A percentile compares a stretch with the other conserved stretches of the same genome.
Evolutionary conservation across 2,888 invertebrate genomes (phyloP).

Genomic region (Yponomeuta cagnagella): DNA sequence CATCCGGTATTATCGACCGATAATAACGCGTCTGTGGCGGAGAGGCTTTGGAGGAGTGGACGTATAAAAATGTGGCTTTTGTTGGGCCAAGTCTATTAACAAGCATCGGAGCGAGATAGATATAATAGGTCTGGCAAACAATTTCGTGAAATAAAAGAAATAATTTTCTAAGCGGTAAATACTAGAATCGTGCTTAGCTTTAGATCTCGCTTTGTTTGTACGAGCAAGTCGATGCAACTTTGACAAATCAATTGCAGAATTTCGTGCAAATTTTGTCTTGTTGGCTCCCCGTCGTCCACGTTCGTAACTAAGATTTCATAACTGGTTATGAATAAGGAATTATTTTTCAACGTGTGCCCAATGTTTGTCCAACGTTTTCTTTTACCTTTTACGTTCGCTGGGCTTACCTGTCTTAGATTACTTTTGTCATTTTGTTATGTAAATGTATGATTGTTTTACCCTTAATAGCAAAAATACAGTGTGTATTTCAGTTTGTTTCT

Average conservation of each 20-base stretch:
- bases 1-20: no score
- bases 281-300: not conserved
- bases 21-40: no score
- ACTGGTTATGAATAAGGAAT: no score
- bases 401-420: not conserved
- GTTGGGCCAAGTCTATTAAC: no score
- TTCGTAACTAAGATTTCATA: no score
- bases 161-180: not conserved
- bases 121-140: not conserved
- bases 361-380: not conserved
- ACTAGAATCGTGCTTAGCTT: not conserved
- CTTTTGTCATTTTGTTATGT: not conserved
- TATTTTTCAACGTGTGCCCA: not conserved
- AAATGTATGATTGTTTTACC: not conserved
- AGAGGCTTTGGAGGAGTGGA: not conserved
- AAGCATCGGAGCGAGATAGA: not conserved
- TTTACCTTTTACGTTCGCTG: not conserved
- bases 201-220: not conserved
- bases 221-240: not conserved
- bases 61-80: no score
- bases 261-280: not conserved
- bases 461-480: not conserved
- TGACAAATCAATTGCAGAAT: not conserved
- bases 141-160: not conserved
- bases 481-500: not conserved